Conservation (phyloP, 2,797 vertebrate species). For the Cryptoprocta ferox region DNA sequence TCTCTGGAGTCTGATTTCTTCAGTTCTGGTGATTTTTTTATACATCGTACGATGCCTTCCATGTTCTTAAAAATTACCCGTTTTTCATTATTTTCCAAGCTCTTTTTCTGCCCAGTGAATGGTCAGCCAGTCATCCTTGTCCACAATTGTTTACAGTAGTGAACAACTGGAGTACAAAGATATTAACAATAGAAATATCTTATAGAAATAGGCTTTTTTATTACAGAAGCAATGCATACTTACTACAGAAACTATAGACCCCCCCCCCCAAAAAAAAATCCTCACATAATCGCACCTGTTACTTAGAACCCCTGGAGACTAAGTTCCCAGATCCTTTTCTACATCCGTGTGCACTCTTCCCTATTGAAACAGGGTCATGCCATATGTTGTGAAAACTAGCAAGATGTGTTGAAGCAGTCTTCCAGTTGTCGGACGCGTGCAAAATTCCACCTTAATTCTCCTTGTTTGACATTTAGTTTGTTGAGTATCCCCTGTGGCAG, state of each 20-base stretch:
- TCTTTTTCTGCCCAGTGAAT: background rate
- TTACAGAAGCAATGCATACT: background rate
- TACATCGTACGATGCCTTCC: background rate
- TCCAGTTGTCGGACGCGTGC: background rate
- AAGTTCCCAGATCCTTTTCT: background rate
- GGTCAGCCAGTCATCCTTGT: background rate
- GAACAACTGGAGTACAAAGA: background rate
- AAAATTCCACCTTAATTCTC: background rate
- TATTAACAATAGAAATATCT: background rate
- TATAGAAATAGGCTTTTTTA: background rate
- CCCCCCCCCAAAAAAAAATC: background rate
- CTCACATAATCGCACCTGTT: background rate
- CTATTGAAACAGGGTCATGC: background rate
- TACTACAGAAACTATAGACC: background rate
- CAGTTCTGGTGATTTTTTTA: background rate
- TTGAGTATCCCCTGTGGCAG: background rate
- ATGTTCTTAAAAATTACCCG: background rate
- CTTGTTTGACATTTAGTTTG: background rate
- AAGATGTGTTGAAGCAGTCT: background rate
- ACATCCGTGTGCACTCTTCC: background rate
- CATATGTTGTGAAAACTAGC: background rate
- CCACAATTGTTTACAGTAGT: background rate
- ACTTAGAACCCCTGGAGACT: background rate
- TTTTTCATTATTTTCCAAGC: background rate
- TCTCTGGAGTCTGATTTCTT: background rate